Conservation (phyloP, 2,888 invertebrate genomes). For the Phyllotreta cruciferae region DNA sequence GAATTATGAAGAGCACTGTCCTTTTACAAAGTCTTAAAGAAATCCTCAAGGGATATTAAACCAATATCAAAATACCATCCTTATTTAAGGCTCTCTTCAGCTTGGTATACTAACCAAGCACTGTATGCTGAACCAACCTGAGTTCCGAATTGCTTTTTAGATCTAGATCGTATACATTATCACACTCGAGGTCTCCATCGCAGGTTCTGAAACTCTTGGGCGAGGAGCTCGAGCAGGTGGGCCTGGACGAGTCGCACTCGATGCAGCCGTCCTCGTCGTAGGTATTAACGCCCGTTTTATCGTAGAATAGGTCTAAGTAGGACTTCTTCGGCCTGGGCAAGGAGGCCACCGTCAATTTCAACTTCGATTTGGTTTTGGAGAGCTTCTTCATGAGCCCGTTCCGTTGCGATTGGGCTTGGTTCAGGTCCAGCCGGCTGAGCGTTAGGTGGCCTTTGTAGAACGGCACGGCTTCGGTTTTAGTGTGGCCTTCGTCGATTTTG, state of each 20-base stretch:
- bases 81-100: too few relatives aligned
- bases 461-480: conserved; percentile 29
- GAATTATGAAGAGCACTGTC: too few relatives aligned
- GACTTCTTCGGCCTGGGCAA: conserved; percentile 19
- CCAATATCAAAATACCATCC: too few relatives aligned
- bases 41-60: too few relatives aligned
- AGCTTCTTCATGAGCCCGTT: conserved; percentile 4
- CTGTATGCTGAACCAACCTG: not conserved
- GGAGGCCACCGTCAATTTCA: conserved; percentile 1
- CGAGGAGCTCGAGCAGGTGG: conserved; percentile 17
- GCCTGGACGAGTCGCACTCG: conserved; percentile 12
- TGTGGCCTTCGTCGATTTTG: conserved; percentile 4
- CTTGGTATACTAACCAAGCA: not conserved
- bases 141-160: conserved; percentile 1
- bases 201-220: conserved; percentile 31
- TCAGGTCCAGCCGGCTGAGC: conserved; percentile 30
- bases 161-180: not conserved
- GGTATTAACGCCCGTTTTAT: conserved; percentile 6
- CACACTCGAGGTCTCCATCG: conserved; percentile 16
- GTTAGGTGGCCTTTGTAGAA: conserved; percentile 33
- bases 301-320: conserved; percentile 38
- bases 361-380: not conserved
- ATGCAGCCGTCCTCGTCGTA: conserved; percentile 7
- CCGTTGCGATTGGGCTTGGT: conserved; percentile 15
- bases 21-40: too few relatives aligned